These are phyloP conservation scores for Azemiops feae DNA, from an alignment of 2,113 vertebrate genomes.

Conservation along the genomic window DNA sequence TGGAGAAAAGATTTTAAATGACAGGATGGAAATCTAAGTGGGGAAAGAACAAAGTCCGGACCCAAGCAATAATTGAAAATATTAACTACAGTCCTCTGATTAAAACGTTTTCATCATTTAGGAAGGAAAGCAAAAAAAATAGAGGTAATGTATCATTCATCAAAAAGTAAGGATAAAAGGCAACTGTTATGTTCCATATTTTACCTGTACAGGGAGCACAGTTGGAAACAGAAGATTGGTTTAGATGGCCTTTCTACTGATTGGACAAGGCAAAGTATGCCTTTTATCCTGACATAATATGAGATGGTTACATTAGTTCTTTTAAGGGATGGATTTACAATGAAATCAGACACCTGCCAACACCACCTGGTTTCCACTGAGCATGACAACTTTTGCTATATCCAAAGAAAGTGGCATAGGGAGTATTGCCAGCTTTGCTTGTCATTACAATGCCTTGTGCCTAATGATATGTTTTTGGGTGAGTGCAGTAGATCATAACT, in stretches of 20 bases:
- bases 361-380: not conserved
- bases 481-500: conserved; percentile 43
- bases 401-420: not conserved
- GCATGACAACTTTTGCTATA: not conserved
- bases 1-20: not conserved
- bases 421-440: not conserved
- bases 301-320: not conserved
- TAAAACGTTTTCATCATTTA: not conserved
- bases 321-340: not conserved
- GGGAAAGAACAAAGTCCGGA: not conserved
- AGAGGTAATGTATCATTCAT: not conserved
- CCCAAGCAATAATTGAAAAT: not conserved
- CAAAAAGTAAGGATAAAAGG: not conserved
- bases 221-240: not conserved
- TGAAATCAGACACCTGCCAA: not conserved
- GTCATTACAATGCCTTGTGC: not conserved
- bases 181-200: not conserved
- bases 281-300: not conserved
- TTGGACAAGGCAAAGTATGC: not conserved
- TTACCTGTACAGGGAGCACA: not conserved
- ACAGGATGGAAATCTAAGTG: not conserved
- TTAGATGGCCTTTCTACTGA: not conserved
- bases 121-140: not conserved
- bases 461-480: rapidly evolving
- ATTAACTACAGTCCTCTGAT: not conserved